phyloP scores from a whole-genome alignment of 1,140 invertebrate genomes.

The Zeugodacus cucurbitae region DNA sequence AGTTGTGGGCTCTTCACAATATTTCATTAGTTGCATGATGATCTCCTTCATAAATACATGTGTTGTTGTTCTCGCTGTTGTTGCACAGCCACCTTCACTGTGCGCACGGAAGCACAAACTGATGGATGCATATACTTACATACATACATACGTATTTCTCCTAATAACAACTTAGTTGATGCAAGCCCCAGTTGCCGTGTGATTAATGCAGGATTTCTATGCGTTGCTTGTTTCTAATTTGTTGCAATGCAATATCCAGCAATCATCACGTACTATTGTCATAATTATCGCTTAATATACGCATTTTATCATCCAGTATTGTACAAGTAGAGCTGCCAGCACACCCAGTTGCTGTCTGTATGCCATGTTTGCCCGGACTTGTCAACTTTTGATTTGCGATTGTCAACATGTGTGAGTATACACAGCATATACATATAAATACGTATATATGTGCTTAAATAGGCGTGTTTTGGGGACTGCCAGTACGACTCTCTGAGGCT shows the following conservation, averaged over 20 bases:
- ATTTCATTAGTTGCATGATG: conserved; percentile 15
- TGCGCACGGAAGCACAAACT: neutral
- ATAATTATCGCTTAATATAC: conserved; percentile 61
- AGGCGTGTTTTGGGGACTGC: neutral
- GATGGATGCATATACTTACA: neutral
- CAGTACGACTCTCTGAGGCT: too few species aligned
- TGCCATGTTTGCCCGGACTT: neutral
- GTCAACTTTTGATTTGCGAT: conserved; percentile 22
- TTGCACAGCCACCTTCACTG: neutral
- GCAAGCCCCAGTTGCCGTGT: neutral
- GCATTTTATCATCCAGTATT: neutral
- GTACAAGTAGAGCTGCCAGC: conserved; percentile 20
- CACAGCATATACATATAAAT: neutral
- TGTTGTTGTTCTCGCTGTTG: neutral
- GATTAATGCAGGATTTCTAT: conserved; percentile 36
- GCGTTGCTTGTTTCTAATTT: conserved; percentile 34
- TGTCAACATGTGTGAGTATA: neutral
- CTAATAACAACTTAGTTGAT: conserved; percentile 23
- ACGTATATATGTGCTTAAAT: neutral
- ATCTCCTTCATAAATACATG: conserved; percentile 43
- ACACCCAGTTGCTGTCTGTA: conserved; percentile 40
- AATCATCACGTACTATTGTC: conserved; percentile 66
- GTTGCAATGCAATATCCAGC: conserved; percentile 51
- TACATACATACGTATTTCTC: neutral
- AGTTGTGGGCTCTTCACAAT: neutral